A percentile compares a stretch with the other conserved stretches of the same genome.
phyloP scores from a whole-genome alignment of 2,888 invertebrate species.

The Ctenicera cuprea region DNA sequence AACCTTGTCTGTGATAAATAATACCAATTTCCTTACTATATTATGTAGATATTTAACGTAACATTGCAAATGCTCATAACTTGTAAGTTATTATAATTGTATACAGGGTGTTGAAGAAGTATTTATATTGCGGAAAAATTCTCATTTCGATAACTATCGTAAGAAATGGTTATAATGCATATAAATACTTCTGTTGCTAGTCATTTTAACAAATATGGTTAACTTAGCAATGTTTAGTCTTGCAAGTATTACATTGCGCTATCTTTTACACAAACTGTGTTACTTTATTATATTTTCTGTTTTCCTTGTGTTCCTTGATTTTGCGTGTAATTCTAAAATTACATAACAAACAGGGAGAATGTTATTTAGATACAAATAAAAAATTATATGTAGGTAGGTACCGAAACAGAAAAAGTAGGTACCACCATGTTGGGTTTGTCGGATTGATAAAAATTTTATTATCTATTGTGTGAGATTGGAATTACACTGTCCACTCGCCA shows the following conservation, averaged over 20 bases:
- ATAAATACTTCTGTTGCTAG: slow-evolving; percentile 11
- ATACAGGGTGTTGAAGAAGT: slow-evolving; percentile 55
- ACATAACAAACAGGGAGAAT: background rate
- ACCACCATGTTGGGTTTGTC: background rate
- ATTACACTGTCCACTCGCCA: slow-evolving; percentile 39
- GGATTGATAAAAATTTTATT: background rate
- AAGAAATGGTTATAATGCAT: background rate
- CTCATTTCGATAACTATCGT: background rate
- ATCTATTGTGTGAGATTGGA: slow-evolving; percentile 29
- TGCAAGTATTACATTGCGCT: background rate
- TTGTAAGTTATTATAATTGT: slow-evolving; percentile 52
- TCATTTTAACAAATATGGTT: slow-evolving; percentile 4
- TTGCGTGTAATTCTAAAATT: slow-evolving; percentile 30
- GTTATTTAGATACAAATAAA: background rate
- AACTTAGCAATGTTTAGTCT: slow-evolving; percentile 3
- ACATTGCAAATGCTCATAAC: slow-evolving; percentile 56
- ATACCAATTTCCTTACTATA: slow-evolving; percentile 70
- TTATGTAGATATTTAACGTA: slow-evolving; percentile 53
- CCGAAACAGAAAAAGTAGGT: background rate
- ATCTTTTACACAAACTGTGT: background rate
- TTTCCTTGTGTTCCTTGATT: slow-evolving; percentile 15
- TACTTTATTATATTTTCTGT: background rate
- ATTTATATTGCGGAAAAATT: slow-evolving; percentile 24
- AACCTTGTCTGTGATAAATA: slow-evolving; percentile 72
- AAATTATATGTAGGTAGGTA: background rate